Evolutionary conservation across 2,888 invertebrate genomes (phyloP), one percentile per base, ranked within the genome.

Genomic region (Drosophila sordidula): DNA sequence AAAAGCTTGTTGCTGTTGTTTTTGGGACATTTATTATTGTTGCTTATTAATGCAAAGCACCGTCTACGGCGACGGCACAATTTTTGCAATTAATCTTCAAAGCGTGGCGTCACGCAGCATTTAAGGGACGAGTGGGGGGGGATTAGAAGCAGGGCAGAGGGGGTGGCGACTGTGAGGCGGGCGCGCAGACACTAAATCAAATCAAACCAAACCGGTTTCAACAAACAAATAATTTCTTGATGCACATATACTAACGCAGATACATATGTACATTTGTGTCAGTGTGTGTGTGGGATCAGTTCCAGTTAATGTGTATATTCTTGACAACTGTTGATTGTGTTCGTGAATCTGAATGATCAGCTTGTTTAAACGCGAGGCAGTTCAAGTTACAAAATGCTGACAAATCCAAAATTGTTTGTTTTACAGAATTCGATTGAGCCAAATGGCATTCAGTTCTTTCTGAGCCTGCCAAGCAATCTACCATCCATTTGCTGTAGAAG

Each of bases 151-250:
- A 26, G 22, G 18, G 18, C 1, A 18, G n/a, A 18, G 2, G 18
- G 18, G 38, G 8, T 29, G 46, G 39, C 49, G 44, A 44, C 54
- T 44, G 22, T 25, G 12, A 36, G 44, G 36, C 54, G 38, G 32
- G 34, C 41, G 50, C 26, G 39, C 49, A 51, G 12, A 46, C 32
- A 49, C 47, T 66, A 46, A 68, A 78, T 59, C 52, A 59, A 68
- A 57, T 45, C 73, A 71, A 61, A 58, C 11, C 47, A 75, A 79
- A 79, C 83, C 72, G 57, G 87, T 86, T 88, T 54, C 6, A 64
- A 51, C 72, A 79, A 82, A 80, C 63, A 72, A 72, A 65, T 51
- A 63, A 69, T 61, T 45, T 26, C 29, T 62, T 54, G 22, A 34
- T 34, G 16, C 22, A 49, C 29, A 26, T 11, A 18, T 29, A 29